phyloP scores from a whole-genome alignment of 2,888 invertebrate genomes.

The Micoletzkya japonica region DNA sequence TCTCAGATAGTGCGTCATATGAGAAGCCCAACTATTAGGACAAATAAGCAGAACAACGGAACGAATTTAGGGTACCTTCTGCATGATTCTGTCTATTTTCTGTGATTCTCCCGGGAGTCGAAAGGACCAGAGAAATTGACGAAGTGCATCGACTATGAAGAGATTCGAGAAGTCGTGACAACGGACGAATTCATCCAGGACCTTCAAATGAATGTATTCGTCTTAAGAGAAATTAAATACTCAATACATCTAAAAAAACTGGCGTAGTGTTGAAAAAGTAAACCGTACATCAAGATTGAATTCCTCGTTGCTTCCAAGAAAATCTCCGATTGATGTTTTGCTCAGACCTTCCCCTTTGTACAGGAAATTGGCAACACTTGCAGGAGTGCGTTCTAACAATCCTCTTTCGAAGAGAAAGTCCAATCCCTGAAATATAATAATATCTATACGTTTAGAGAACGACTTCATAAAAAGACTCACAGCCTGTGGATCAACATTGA shows the following conservation, averaged over 20 bases:
- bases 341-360: constrained; percentile 45
- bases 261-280: neutral
- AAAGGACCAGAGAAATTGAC: constrained; percentile 36
- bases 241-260: neutral
- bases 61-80: too few relatives aligned
- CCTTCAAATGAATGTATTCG: neutral
- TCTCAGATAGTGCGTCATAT: too few relatives aligned
- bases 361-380: constrained; percentile 39
- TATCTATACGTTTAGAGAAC: constrained; percentile 32
- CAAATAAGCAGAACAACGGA: too few relatives aligned
- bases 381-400: constrained; percentile 36
- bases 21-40: too few relatives aligned
- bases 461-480: constrained; percentile 8
- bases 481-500: constrained; percentile 32
- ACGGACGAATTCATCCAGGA: constrained; percentile 37
- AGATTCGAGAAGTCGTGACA: constrained; percentile 41
- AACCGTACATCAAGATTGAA: constrained; percentile 32
- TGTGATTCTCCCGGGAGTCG: constrained; percentile 50
- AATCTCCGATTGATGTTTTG: constrained; percentile 44
- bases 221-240: neutral
- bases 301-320: constrained; percentile 41
- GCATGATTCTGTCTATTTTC: constrained; percentile 47
- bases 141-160: constrained; percentile 42
- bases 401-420: constrained; percentile 40
- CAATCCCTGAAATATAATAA: constrained; percentile 30